These are phyloP conservation scores for Heliornis fulica DNA, from an alignment of 2,113 vertebrate species.

Conservation along the genomic window DNA sequence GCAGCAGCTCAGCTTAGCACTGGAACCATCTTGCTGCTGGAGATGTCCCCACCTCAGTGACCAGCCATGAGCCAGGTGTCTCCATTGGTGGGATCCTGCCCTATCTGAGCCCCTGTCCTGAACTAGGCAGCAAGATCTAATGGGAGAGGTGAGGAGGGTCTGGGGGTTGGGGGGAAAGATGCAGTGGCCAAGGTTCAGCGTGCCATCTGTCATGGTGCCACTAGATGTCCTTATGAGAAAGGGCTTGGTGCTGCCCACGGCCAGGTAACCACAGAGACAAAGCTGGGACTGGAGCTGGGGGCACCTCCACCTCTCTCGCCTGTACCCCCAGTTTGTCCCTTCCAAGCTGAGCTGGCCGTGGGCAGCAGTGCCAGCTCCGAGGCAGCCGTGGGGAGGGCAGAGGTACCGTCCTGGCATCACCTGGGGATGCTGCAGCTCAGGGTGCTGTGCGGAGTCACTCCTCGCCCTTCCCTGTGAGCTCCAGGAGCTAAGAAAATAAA, in stretches of 20 bases:
- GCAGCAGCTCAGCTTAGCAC: neutral
- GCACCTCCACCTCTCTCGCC: neutral
- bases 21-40: neutral
- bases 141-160: neutral
- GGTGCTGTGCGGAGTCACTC: neutral
- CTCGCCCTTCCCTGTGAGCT: neutral
- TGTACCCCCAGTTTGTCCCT: neutral
- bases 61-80: fast-evolving
- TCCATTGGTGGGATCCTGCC: fast-evolving
- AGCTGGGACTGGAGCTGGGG: neutral
- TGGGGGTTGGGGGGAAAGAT: fast-evolving
- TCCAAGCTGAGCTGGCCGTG: fast-evolving
- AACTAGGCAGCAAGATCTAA: no score
- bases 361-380: neutral
- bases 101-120: no score
- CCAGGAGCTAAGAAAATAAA: neutral
- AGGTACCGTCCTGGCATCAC: fast-evolving
- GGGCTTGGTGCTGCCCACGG: constrained; percentile 19
- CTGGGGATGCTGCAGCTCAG: neutral
- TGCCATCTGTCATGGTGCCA: constrained; percentile 32
- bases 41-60: neutral
- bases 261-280: neutral
- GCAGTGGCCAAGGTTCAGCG: neutral
- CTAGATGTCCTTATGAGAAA: constrained; percentile 64
- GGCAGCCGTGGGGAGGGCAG: fast-evolving